Evolutionary conservation across 2,113 vertebrate species (phyloP), one percentile per base, ranked within the genome.

Genomic region (Plecotus auritus): DNA sequence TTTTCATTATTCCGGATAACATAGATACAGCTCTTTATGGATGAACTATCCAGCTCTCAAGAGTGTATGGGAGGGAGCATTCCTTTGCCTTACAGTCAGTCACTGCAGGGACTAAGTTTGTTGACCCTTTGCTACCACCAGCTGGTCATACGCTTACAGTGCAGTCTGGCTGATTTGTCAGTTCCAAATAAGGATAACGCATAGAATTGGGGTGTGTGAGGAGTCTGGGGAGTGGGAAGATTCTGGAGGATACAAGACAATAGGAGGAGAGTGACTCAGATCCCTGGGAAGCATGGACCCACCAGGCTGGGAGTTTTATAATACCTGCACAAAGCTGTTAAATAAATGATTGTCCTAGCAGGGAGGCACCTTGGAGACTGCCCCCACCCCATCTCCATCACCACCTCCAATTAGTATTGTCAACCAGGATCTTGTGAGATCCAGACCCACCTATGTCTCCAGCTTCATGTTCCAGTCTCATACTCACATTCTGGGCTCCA

Each of bases 81-180:
- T 28, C n/a, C 0, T 32, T 45, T 76, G 30, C 10, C 18, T 42
- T 0, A 0, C 0, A 23, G 40, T 10, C n/a, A 18, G 40, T 8
- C n/a, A 11, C 72, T 10, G 0, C 3, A 30, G 28, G 4, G 64
- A 49, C 54, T 45, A 26, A 28, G 9, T 69, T 93, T 74, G 26
- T 54, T 69, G 76, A 67, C 54, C 26, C 77, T 95, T 64, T 95
- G 91, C 94, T 95, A 95, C 93, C 97, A 78, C 18, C 96, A 70
- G 49, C 86, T 96, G 97, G 89, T 18, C 51, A 51, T 11, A 61
- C 2, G 5, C n/a, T 45, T 45, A 18, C 23, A 90, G 0, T 86
- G 40, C 95, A 94, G 30, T 7, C 92, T 28, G 28, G 3, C 32
- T 23, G 22, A 5, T 69, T 81, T 47, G 40, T 37, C 40, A 4